Percentiles rank a stretch among this genome's conserved stretches.
phyloP scores from a whole-genome alignment of 2,113 vertebrate genomes.

The Anarhynchus alexandrinus region DNA sequence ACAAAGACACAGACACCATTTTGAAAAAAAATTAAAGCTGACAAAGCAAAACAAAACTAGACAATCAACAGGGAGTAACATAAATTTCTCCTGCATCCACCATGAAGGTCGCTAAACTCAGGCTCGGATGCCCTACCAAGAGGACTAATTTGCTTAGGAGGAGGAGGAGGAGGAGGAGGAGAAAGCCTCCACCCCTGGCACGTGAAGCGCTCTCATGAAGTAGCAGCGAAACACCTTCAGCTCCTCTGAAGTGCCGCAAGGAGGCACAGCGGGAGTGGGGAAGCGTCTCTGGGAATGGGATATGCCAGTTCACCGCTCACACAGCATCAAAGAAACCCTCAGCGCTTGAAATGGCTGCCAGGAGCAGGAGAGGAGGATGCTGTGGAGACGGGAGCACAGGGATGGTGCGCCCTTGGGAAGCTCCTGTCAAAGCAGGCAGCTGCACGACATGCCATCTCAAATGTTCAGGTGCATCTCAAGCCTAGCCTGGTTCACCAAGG shows the following conservation, averaged over 20 bases:
- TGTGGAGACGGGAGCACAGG: background rate
- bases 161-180: background rate
- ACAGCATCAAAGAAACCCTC: background rate
- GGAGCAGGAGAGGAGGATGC: background rate
- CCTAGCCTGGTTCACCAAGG: background rate
- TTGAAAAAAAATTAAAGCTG: background rate
- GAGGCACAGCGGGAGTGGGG: background rate
- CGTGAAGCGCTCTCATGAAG: rapidly evolving
- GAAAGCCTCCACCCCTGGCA: background rate
- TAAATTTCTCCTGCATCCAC: background rate
- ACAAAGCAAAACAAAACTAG: background rate
- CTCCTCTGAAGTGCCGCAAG: background rate
- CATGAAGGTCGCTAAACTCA: background rate
- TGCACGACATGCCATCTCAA: rapidly evolving
- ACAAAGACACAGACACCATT: background rate
- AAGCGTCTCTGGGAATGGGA: background rate
- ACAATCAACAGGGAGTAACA: background rate
- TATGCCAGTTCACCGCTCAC: background rate
- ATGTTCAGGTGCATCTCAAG: background rate
- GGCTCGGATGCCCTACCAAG: background rate
- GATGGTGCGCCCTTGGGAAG: background rate
- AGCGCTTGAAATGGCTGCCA: background rate
- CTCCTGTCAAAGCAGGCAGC: background rate
- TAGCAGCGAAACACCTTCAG: background rate
- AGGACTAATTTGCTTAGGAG: background rate